Percentiles rank a stretch among this genome's conserved stretches.
Evolutionary conservation across 1,140 invertebrate genomes (phyloP).

Genomic region (Anthonomus grandis): DNA sequence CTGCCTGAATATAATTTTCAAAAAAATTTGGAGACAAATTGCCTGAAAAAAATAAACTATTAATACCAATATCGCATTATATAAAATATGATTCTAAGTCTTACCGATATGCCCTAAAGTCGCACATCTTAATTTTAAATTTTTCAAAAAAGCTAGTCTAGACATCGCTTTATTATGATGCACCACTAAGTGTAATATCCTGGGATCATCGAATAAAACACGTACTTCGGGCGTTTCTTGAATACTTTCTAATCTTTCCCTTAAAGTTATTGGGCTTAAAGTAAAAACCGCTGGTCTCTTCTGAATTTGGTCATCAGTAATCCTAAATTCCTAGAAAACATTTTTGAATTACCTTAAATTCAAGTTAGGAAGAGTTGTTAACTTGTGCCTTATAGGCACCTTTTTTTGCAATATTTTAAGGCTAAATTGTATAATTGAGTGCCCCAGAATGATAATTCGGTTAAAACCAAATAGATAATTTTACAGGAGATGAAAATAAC

Average conservation of each 20-base stretch:
- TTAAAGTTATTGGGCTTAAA: constrained; percentile 48
- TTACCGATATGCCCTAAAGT: constrained; percentile 50
- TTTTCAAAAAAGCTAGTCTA: constrained; percentile 50
- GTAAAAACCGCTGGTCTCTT: constrained; percentile 51
- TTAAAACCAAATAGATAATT: too few species aligned
- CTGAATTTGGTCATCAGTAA: constrained; percentile 48
- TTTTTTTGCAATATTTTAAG: too few species aligned
- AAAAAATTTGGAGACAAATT: constrained; percentile 32
- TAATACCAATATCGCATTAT: background rate
- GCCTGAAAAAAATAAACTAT: constrained; percentile 5
- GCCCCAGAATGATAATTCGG: too few species aligned
- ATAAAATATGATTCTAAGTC: constrained; percentile 34
- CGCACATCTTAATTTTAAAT: constrained; percentile 50
- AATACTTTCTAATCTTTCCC: constrained; percentile 50
- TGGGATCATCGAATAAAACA: constrained; percentile 51
- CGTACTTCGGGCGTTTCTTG: constrained; percentile 51
- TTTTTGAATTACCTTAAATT: too few species aligned
- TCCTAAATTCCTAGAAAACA: constrained; percentile 21
- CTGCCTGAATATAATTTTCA: constrained; percentile 45
- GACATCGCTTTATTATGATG: constrained; percentile 50
- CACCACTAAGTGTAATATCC: constrained; percentile 53
- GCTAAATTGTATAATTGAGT: too few species aligned
- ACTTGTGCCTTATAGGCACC: too few species aligned
- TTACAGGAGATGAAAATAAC: too few species aligned
- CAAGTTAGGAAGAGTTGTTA: too few species aligned